phyloP scores from a whole-genome alignment of 2,797 vertebrate species.

The Oreochromis mossambicus region DNA sequence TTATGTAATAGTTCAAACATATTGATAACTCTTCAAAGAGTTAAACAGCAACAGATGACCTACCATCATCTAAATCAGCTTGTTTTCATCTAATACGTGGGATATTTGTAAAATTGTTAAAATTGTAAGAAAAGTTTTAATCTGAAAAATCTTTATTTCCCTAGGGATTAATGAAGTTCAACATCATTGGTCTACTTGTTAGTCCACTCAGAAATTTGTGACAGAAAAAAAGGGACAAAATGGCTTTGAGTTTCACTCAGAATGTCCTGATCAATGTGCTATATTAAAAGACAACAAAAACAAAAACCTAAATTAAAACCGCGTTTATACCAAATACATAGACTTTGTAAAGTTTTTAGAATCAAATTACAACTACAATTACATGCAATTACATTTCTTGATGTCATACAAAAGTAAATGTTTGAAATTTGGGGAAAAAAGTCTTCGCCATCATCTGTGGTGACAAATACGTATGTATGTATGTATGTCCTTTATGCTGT shows the following conservation, averaged over 20 bases:
- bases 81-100: not conserved
- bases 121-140: not conserved
- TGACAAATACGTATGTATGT: not conserved
- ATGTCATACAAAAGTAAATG: not conserved
- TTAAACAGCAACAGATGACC: not conserved
- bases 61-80: not conserved
- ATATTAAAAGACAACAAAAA: not conserved
- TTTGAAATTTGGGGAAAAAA: not conserved
- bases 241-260: not conserved
- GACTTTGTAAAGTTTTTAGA: not conserved
- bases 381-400: not conserved
- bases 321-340: fast-evolving
- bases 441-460: not conserved
- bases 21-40: not conserved
- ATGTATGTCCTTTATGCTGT: not conserved
- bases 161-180: not conserved
- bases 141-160: not conserved
- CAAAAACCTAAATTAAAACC: not conserved
- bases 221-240: not conserved
- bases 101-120: not conserved
- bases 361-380: not conserved
- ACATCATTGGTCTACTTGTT: not conserved
- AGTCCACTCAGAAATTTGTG: not conserved
- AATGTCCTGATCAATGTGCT: not conserved
- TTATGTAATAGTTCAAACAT: not conserved